These are phyloP conservation scores for Chelonus formosanus DNA, from an alignment of 2,888 invertebrate species.

Conservation along the genomic window DNA sequence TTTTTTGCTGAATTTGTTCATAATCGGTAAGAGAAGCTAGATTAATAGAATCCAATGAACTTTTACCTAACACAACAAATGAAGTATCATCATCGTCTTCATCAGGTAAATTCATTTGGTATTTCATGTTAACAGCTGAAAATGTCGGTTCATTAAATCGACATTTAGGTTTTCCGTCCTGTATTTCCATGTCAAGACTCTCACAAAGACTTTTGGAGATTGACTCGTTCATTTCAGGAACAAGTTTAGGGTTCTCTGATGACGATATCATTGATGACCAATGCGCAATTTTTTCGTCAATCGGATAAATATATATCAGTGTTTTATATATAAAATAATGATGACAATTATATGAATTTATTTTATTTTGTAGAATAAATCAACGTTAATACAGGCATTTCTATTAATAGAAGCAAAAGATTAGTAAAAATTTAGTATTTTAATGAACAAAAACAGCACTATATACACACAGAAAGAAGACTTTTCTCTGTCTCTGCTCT, in stretches of 20 bases:
- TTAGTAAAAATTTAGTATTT: no score
- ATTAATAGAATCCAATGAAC: slow-evolving; percentile 51
- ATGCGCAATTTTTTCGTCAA: no score
- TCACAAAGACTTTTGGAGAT: slow-evolving; percentile 29
- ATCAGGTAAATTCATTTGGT: slow-evolving; percentile 33
- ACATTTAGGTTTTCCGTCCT: slow-evolving; percentile 49
- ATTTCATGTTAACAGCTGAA: slow-evolving; percentile 34
- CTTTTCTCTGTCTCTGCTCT: no score
- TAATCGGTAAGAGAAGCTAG: slow-evolving; percentile 50
- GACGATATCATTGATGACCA: background rate
- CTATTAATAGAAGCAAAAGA: no score
- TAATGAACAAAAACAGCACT: no score
- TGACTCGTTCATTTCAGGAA: slow-evolving; percentile 6
- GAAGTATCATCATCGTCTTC: slow-evolving; percentile 52
- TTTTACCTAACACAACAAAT: slow-evolving; percentile 55
- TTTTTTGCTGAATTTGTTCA: slow-evolving; percentile 51
- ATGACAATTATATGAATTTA: no score
- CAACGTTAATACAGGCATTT: no score
- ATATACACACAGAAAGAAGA: no score
- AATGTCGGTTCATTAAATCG: slow-evolving; percentile 48
- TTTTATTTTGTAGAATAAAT: no score
- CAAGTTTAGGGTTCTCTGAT: slow-evolving; percentile 2
- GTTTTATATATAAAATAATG: no score
- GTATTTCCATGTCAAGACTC: slow-evolving; percentile 47
- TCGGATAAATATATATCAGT: no score